These are phyloP conservation scores for Ctena decussata DNA, from an alignment of 2,888 invertebrate genomes.

Conservation along the genomic window DNA sequence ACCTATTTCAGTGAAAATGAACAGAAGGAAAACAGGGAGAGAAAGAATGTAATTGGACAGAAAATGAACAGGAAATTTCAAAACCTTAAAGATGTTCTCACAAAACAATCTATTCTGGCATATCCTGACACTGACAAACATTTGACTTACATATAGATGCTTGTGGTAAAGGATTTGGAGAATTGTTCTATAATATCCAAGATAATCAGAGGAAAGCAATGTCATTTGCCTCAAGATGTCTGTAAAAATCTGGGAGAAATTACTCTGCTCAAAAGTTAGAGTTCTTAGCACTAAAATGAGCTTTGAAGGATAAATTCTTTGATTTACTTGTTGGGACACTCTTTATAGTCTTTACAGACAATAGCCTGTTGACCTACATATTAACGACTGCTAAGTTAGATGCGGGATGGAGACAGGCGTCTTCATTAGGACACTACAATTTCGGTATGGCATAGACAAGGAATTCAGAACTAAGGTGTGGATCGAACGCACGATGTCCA, in stretches of 20 bases:
- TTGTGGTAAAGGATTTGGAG: conserved; percentile 35
- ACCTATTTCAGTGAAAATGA: conserved; percentile 3
- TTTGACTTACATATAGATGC: conserved; percentile 62
- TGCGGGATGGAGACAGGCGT: no score
- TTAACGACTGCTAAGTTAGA: no score
- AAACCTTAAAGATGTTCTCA: conserved; percentile 23
- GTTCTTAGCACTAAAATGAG: no score
- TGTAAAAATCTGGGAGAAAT: conserved; percentile 46
- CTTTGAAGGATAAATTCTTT: no score
- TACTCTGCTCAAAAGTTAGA: no score
- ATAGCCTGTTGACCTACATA: no score
- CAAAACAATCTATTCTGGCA: conserved; percentile 30
- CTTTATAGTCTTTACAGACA: no score
- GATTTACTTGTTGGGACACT: no score
- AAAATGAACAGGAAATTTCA: conserved; percentile 14
- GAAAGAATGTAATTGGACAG: conserved; percentile 22
- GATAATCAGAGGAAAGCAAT: conserved; percentile 39
- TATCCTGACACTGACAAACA: conserved; percentile 36
- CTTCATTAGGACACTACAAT: no score
- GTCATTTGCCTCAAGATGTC: conserved; percentile 46
- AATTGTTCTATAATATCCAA: conserved; percentile 54
- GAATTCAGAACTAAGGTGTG: no score
- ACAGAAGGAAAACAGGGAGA: background rate
- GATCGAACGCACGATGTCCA: no score
- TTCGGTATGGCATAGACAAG: no score